Base-by-base conservation (phyloP, 2,888 invertebrate genomes). In the Oscheius sp. region DNA sequence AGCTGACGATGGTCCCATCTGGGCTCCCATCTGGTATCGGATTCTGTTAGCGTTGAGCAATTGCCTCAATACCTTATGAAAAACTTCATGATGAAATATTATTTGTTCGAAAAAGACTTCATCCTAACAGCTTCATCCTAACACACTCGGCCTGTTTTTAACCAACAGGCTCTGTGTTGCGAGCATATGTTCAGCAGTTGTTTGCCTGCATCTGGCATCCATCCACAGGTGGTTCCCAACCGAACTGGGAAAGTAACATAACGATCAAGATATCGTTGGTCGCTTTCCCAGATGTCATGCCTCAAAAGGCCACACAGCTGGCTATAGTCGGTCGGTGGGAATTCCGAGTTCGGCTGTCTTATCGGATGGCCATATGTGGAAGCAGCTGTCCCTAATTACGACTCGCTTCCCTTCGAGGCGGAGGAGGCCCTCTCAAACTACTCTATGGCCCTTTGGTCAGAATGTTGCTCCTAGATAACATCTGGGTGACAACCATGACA, bases 351-450 rank as follows among this genome's bases (percentile, higher is more conserved):
- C 12, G 12, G n/a, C 41, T 24, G 57, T 30, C 44, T 28, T 44
- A 59, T 59, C 59, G 59, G 30, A 59, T 59, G 41, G 44, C 59
- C 59, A 59, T 59, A 59, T 59, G 59, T 59, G 59, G 59, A 17
- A 44, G 59, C 59, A 59, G 59, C 59, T 59, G 59, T 44, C 59
- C 44, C 59, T 59, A 59, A 59, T 59, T 59, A 59, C 59, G 41
- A 59, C 44, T 33, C 33, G 54, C 54, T 54, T 54, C 54, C 54
- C 41, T n/a, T 44, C 26, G 44, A 47, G 47, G 47, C 47, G 47
- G 47, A 30, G 36, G 54, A 54, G 54, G 41, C 41, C 41, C 41
- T 22, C 47, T 24, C 32, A n/a, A 33, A 54, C 33, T 54, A 20
- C 41, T 41, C 41, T 20, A 41, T 41, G n/a, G n/a, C n/a, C n/a